These are phyloP conservation scores for Astyanax mexicanus DNA, from an alignment of 2,797 vertebrate species.

Conservation along the genomic window DNA sequence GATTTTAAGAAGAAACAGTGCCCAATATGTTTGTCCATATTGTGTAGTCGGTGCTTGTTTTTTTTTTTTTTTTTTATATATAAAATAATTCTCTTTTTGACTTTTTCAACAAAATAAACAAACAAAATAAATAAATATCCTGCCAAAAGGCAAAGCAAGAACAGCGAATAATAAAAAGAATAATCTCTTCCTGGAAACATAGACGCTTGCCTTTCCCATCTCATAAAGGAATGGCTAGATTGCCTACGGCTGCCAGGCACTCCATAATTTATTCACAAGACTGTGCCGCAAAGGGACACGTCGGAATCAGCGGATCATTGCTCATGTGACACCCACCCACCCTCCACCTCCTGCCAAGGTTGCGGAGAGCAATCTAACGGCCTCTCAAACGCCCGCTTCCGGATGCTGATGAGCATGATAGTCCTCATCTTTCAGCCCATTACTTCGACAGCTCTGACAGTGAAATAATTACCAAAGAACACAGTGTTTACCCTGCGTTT, in stretches of 20 bases:
- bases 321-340: not conserved
- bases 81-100: too few species aligned
- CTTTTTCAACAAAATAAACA: too few species aligned
- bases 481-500: conserved; percentile 10
- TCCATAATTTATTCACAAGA: conserved; percentile 18
- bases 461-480: conserved; percentile 38
- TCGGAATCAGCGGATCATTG: not conserved
- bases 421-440: not conserved
- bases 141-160: not conserved
- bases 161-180: not conserved
- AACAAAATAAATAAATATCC: not conserved
- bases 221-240: not conserved
- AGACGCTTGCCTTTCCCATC: not conserved
- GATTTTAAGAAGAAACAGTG: too few species aligned
- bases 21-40: too few species aligned
- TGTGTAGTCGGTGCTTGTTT: too few species aligned
- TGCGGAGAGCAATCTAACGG: conserved; percentile 1
- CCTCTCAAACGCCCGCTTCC: conserved; percentile 4
- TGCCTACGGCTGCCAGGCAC: not conserved
- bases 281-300: not conserved
- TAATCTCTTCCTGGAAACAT: not conserved
- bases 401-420: conserved; percentile 2
- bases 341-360: conserved; percentile 12
- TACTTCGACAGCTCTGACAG: conserved; percentile 21
- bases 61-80: too few species aligned